Percentiles rank a stretch among this genome's conserved stretches.
Conservation (phyloP, 30 jellyfish, hydroid and myxozoan genomes). For the Turritopsis rubra region DNA sequence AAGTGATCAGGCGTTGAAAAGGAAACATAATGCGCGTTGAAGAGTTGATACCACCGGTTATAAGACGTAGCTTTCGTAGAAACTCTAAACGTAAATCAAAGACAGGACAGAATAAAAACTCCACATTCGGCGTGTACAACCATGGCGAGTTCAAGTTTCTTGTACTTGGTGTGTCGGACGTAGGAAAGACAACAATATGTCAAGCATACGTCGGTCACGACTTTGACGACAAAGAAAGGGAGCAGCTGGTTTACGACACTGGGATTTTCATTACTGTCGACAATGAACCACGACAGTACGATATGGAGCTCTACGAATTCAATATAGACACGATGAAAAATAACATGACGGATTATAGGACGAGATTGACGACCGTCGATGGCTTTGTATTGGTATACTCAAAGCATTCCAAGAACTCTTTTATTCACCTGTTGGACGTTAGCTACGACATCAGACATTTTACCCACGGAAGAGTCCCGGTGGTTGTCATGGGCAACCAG, state of each 20-base stretch:
- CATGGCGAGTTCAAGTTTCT: background rate
- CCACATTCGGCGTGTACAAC: no score
- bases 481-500: background rate
- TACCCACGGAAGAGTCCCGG: background rate
- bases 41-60: background rate
- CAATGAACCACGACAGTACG: background rate
- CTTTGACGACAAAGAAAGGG: background rate
- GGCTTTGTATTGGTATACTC: background rate
- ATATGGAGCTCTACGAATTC: background rate
- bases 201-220: background rate
- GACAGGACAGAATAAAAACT: background rate
- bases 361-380: background rate
- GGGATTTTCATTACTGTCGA: background rate
- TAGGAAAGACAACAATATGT: background rate
- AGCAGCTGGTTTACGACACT: background rate
- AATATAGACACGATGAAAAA: background rate
- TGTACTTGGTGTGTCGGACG: background rate
- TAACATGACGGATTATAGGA: background rate
- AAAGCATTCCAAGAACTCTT: background rate
- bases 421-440: background rate
- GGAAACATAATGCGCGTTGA: background rate
- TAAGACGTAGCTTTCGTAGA: background rate
- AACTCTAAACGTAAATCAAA: background rate
- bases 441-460: background rate
- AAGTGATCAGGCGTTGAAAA: background rate